These are phyloP conservation scores for Acropternis orthonyx DNA, from an alignment of 2,797 vertebrate genomes.

Conservation along the genomic window DNA sequence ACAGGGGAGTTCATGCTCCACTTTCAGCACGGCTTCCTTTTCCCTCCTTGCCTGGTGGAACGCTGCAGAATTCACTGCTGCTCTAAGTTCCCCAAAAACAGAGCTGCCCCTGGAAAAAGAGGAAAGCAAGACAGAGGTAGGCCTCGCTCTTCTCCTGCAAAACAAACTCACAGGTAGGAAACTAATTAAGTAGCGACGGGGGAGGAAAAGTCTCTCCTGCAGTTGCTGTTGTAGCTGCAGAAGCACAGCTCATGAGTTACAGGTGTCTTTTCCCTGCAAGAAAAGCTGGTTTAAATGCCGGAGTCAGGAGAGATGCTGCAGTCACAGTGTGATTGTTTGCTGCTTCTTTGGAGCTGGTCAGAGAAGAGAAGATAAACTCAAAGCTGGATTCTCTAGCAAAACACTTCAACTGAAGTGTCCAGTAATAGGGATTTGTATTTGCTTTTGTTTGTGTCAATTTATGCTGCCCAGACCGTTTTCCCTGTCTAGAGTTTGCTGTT, in stretches of 20 bases:
- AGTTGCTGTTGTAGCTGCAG: neutral
- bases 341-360: neutral
- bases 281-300: neutral
- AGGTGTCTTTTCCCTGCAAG: neutral
- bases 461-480: neutral
- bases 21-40: neutral
- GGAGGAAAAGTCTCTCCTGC: neutral
- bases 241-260: neutral
- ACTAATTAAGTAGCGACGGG: neutral
- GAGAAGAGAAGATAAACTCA: neutral
- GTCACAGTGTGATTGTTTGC: neutral
- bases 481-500: neutral
- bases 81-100: neutral
- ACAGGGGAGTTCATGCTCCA: neutral
- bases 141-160: neutral
- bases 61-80: neutral
- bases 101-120: neutral
- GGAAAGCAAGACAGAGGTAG: neutral
- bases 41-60: neutral
- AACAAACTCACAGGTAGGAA: rapidly evolving
- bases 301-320: neutral
- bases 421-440: neutral
- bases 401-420: neutral
- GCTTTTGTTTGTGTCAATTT: neutral
- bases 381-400: neutral